Conservation (phyloP, 2,888 invertebrate species). For the Andricus quercusramuli region DNA sequence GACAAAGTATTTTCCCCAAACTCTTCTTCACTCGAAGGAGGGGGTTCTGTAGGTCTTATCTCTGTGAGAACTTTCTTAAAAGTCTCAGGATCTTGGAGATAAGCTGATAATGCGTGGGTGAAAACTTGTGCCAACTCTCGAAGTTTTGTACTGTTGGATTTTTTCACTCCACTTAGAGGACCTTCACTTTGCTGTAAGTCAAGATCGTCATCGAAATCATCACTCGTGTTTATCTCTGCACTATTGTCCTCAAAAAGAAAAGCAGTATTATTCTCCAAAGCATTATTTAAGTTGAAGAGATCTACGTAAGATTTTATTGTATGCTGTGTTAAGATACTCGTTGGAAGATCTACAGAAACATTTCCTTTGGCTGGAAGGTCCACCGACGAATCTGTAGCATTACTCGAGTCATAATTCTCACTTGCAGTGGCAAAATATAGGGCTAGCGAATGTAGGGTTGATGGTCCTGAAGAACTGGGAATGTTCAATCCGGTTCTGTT, state of each 20-base stretch:
- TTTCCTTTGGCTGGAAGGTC: slow-evolving; percentile 45
- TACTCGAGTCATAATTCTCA: slow-evolving; percentile 72
- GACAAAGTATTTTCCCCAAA: slow-evolving; percentile 69
- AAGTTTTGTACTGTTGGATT: slow-evolving; percentile 82
- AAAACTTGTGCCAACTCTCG: slow-evolving; percentile 91
- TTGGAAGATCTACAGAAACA: slow-evolving; percentile 79
- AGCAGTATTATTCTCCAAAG: slow-evolving; percentile 66
- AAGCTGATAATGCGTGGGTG: slow-evolving; percentile 90
- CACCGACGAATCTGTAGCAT: slow-evolving; percentile 64
- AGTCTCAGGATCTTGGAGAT: slow-evolving; percentile 90
- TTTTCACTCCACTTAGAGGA: slow-evolving; percentile 80
- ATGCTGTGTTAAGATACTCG: slow-evolving; percentile 84
- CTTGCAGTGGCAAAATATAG: slow-evolving; percentile 88
- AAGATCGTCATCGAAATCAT: slow-evolving; percentile 78
- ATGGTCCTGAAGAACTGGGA: slow-evolving; percentile 88
- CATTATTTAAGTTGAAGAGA: slow-evolving; percentile 77
- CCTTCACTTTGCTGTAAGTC: slow-evolving; percentile 84
- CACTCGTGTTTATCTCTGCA: slow-evolving; percentile 61
- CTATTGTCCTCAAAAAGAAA: slow-evolving; percentile 58
- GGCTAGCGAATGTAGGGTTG: slow-evolving; percentile 88
- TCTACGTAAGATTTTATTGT: slow-evolving; percentile 84
- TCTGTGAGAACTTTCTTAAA: slow-evolving; percentile 88
- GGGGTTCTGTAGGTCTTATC: slow-evolving; percentile 89
- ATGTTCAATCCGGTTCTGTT: slow-evolving; percentile 84
- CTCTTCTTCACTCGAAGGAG: slow-evolving; percentile 78